Evolutionary conservation across 2,113 vertebrate species (phyloP).

Genomic region (Malurus elegans): DNA sequence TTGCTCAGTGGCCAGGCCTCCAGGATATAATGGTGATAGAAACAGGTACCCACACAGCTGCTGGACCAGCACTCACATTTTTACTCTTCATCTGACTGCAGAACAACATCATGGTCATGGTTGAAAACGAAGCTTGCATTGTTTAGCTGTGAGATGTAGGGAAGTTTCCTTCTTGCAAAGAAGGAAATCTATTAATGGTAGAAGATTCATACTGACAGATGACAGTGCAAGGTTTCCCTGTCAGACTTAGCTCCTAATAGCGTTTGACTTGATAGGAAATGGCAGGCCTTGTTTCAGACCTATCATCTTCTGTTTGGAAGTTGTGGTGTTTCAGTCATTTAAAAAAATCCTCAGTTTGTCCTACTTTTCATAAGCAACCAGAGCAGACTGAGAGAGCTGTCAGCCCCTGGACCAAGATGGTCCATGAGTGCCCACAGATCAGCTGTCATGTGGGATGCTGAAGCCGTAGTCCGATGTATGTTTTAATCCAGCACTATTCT

Average conservation of each 20-base stretch:
- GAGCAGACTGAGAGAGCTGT: background rate
- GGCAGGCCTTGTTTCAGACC: background rate
- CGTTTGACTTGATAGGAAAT: background rate
- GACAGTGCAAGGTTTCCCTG: fast-evolving
- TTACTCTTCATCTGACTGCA: background rate
- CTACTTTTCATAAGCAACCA: background rate
- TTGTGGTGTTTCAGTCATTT: background rate
- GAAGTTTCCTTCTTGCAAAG: background rate
- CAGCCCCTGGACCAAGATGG: background rate
- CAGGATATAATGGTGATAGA: background rate
- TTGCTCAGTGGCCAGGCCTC: background rate
- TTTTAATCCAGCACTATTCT: background rate
- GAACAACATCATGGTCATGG: background rate
- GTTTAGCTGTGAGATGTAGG: background rate
- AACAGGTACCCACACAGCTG: background rate
- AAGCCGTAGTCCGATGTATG: background rate
- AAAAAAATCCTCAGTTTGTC: background rate
- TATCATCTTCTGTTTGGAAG: background rate
- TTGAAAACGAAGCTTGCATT: background rate
- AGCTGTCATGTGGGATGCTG: background rate
- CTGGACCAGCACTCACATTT: background rate
- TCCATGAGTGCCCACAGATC: background rate
- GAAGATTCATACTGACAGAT: background rate
- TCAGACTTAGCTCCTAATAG: background rate
- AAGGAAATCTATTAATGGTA: background rate